Evolutionary conservation across 2,797 vertebrate species (phyloP), one percentile per base, ranked within the genome.

Genomic region (Percopsis omiscomaycus): DNA sequence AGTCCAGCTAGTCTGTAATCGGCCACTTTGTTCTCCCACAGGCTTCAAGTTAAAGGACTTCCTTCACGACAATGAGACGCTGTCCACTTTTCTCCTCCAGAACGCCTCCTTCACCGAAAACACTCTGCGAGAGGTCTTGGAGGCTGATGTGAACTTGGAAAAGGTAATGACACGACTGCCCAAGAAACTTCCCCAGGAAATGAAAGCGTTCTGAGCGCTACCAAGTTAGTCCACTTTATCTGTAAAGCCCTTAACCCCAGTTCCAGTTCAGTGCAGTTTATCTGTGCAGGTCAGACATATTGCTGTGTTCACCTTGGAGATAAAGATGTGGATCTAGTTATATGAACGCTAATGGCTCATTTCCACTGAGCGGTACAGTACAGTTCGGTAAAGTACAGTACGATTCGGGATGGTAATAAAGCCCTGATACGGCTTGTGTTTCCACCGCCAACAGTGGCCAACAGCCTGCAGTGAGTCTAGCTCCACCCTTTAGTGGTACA

Each of bases 11-110:
- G 15, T 9, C 13, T 32, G 30, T 42, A n/a, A 9, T 15, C 29
- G 14, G n/a, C 5, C n/a, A 56, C 12, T 69, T 82, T 80, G 85
- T 84, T 79, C 42, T 60, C 78, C 68, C 15, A 42, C 86, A 99
- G 97, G 91, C 63, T 88, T 98, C 84, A 95, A 92, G 80, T 80
- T 99, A 78, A 94, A 88, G 74, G 92, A 98, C 89, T 97, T 98
- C 84, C 91, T 99, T 72, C 78, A 81, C 68, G 93, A 95, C 80
- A 90, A 95, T 4, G 97, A 98, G 85, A 96, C 93, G 0, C 87
- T 99, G 73, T 93, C 95, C 14, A 80, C 71, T 46, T 98, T 99
- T 78, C 93, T 99, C 50, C 69, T 51, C 52, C 81, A 71, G 4
- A 96, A 98, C 58, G 74, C 90, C 4, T 94, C 94, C 6, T 66